A percentile compares a stretch with the other conserved stretches of the same genome.
Conservation (phyloP, 2,888 invertebrate genomes). For the Artemia sinica region DNA sequence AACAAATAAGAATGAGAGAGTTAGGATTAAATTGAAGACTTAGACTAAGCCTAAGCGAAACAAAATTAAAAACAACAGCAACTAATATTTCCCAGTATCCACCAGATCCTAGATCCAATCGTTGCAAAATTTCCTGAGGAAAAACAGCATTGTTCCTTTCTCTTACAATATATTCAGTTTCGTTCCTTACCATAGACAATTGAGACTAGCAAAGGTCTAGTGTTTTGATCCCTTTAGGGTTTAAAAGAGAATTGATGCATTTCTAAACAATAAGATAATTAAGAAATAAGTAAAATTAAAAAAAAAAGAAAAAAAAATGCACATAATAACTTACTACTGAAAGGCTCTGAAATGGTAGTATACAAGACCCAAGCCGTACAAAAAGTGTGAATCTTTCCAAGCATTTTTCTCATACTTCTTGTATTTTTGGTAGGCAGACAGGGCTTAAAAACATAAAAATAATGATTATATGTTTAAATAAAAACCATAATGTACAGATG, state of each 20-base stretch:
- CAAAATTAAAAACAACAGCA: no score
- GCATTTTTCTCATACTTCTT: constrained; percentile 42
- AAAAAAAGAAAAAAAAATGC: not conserved
- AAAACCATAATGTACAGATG: constrained; percentile 1
- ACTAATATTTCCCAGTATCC: no score
- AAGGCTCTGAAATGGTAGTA: constrained; percentile 92
- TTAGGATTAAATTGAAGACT: no score
- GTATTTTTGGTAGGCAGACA: constrained; percentile 93
- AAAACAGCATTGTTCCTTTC: no score
- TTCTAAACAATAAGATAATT: not conserved
- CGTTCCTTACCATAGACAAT: no score
- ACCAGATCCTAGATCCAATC: no score
- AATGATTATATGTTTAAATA: constrained; percentile 14
- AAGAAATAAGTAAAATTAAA: not conserved
- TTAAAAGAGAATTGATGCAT: not conserved
- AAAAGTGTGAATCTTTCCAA: constrained; percentile 74
- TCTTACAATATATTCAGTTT: no score
- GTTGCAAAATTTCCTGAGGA: no score
- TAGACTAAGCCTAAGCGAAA: no score
- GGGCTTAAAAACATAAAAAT: constrained; percentile 45
- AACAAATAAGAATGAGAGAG: no score
- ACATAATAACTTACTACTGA: constrained; percentile 60
- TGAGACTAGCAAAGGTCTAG: no score
- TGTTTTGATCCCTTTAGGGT: no score
- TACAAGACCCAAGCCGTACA: constrained; percentile 85